These are phyloP conservation scores for Nycticorax nycticorax DNA, from an alignment of 2,113 vertebrate genomes.

Conservation along the genomic window DNA sequence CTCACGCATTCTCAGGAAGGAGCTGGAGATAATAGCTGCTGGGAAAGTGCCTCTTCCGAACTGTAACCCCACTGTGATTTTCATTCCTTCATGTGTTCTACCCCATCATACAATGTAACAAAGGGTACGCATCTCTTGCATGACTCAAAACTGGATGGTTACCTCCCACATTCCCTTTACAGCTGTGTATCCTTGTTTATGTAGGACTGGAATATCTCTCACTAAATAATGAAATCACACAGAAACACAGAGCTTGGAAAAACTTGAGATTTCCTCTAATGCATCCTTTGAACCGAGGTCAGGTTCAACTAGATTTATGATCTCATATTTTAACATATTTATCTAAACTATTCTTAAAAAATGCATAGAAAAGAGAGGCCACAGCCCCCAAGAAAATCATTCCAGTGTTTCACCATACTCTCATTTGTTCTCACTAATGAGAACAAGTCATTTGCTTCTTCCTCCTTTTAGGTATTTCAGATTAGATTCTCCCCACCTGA, in stretches of 20 bases:
- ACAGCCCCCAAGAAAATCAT: background rate
- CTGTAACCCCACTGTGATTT: background rate
- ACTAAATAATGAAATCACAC: background rate
- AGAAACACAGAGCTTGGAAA: background rate
- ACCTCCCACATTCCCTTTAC: background rate
- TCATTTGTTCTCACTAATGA: background rate
- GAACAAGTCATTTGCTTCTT: background rate
- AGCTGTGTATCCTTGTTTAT: background rate
- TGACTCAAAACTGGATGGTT: background rate
- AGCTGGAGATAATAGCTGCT: background rate
- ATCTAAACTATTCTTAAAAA: background rate
- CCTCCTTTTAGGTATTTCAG: background rate
- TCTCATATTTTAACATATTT: background rate
- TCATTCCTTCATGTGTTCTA: background rate
- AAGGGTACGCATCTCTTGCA: fast-evolving
- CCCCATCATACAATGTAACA: background rate
- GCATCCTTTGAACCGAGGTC: background rate
- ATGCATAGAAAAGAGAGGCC: background rate
- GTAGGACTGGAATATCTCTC: background rate
- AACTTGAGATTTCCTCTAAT: background rate
- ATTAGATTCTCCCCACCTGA: background rate
- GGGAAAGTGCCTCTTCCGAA: background rate
- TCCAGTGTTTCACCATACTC: background rate
- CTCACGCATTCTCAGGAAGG: background rate
- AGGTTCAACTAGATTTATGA: background rate